Evolutionary conservation across 2,113 vertebrate genomes (phyloP).

Genomic region (Fulica atra): DNA sequence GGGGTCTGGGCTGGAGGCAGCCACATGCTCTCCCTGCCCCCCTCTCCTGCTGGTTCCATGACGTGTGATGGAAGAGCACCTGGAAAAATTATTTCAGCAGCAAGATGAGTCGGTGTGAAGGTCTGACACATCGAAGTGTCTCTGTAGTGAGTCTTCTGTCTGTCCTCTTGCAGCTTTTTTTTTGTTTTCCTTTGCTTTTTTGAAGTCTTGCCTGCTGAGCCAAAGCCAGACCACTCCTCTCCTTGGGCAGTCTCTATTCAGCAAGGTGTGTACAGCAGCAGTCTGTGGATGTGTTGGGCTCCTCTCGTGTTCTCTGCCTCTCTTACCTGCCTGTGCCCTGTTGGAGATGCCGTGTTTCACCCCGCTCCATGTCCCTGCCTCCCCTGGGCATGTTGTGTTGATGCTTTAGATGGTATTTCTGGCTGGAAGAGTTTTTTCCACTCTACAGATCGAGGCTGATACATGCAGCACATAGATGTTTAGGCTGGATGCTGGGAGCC

Average conservation of each 20-base stretch:
- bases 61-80: neutral
- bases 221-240: neutral
- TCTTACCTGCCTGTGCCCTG: neutral
- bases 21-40: neutral
- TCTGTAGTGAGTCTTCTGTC: accelerated
- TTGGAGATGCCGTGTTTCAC: accelerated
- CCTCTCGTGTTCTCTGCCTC: neutral
- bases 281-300: accelerated
- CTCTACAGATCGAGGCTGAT: neutral
- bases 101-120: neutral
- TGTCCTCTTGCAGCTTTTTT: no score
- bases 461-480: neutral
- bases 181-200: neutral
- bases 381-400: accelerated
- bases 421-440: neutral
- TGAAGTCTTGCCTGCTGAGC: neutral
- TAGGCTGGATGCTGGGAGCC: neutral
- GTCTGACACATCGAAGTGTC: neutral
- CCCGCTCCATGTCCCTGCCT: neutral
- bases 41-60: neutral
- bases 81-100: neutral
- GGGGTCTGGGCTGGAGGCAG: neutral
- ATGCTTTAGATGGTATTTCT: neutral
- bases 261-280: neutral
- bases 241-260: neutral